Evolutionary conservation across 2,113 vertebrate genomes (phyloP).

Genomic region (Mastomys coucha): DNA sequence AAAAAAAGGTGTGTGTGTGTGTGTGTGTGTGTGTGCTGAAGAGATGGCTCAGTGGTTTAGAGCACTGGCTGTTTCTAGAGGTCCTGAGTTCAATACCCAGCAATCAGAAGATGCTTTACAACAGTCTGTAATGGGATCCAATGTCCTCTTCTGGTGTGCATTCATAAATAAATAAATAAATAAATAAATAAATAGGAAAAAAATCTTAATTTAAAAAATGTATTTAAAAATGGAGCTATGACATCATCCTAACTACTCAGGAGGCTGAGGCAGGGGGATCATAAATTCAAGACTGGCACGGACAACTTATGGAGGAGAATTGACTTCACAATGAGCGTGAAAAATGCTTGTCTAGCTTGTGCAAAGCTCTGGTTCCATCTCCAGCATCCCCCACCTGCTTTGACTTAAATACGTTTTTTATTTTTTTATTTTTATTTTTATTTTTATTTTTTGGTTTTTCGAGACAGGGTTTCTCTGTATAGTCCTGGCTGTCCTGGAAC

Average conservation of each 20-base stretch:
- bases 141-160: no score
- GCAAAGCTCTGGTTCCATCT: not conserved
- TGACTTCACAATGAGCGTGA: not conserved
- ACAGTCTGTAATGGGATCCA: no score
- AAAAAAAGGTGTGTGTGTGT: not conserved
- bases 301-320: not conserved
- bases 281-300: not conserved
- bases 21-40: no score
- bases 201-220: not conserved
- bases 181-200: not conserved
- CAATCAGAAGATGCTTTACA: no score
- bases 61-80: no score
- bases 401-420: not conserved
- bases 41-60: no score
- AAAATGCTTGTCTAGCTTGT: not conserved
- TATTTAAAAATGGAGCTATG: not conserved
- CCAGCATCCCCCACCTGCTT: not conserved
- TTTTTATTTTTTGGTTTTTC: no score
- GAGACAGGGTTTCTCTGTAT: no score
- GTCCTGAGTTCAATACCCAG: no score
- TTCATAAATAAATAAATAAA: no score
- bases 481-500: no score
- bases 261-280: not conserved
- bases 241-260: not conserved
- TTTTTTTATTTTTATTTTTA: constrained; percentile 21